Evolutionary conservation across 2,797 vertebrate species (phyloP), one percentile per base, ranked within the genome.

Genomic region (Novumbra hubbsi): DNA sequence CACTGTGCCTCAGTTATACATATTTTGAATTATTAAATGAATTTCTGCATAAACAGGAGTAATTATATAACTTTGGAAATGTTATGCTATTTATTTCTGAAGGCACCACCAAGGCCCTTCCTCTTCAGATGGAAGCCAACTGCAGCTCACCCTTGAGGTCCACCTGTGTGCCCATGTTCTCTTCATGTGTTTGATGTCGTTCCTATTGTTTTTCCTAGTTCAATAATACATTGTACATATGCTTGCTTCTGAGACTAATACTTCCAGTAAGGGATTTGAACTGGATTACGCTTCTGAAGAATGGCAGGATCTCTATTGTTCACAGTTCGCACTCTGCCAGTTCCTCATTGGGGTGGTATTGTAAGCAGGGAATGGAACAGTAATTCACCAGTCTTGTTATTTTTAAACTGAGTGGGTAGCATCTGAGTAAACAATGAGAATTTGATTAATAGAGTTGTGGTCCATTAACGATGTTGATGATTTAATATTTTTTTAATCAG

Each of bases 251-350:
- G 86, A 90, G 84, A 87, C 84, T 80, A 82, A 86, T 86, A 85
- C 88, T 85, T 87, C 80, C 85, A 81, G 82, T 86, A 76, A 87
- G 90, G 90, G 90, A 88, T 92, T 92, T 91, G 87, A 83, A 82
- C 83, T 88, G 88, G 89, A 90, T 92, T 91, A 88, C 75, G 82
- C 87, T 89, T 92, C 89, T 90, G 89, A 90, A 91, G 86, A 88
- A 86, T 80, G 84, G 83, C 86, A 89, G 83, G 85, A 80, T 80
- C 78, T 85, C 79, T 81, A 79, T 90, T 91, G 87, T 88, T 88
- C 73, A 34, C n/a, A 28, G 71, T 78, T 90, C 89, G 90, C 73
- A 62, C 78, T 85, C 73, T 60, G 21, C 21, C 55, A 38, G 41
- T 70, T 88, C 78, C 85, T 84, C 78, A 80, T 66, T 68, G 83